Evolutionary conservation across 2,888 invertebrate species (phyloP).

Genomic region (Rhingia campestris): DNA sequence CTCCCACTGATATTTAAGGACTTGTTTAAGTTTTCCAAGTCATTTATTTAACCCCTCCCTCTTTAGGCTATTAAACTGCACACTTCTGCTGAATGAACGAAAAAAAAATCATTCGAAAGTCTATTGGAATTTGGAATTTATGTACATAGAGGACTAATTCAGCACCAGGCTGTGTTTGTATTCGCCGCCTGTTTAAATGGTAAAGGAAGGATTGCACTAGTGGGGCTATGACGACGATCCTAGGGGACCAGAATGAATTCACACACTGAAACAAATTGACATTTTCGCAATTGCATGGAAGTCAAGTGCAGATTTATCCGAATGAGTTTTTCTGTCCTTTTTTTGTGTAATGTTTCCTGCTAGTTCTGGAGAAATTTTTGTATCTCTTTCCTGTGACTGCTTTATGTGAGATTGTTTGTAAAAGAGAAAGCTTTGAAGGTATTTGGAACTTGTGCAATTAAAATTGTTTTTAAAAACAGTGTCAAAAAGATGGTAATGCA

Average conservation of each 20-base stretch:
- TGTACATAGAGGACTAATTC: slow-evolving; percentile 46
- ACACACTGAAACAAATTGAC: slow-evolving; percentile 68
- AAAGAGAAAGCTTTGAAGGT: too few species aligned
- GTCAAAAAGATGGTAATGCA: too few species aligned
- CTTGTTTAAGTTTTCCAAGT: slow-evolving; percentile 68
- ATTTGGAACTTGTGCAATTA: too few species aligned
- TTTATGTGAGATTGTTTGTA: background rate
- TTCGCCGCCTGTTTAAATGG: slow-evolving; percentile 36
- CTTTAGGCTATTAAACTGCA: slow-evolving; percentile 44
- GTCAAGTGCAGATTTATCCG: slow-evolving; percentile 66
- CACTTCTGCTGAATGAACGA: slow-evolving; percentile 29
- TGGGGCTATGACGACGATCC: slow-evolving; percentile 1
- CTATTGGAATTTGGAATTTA: slow-evolving; percentile 66
- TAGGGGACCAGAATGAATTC: slow-evolving; percentile 42
- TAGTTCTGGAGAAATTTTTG: background rate
- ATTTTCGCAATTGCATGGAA: slow-evolving; percentile 67
- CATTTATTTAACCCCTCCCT: slow-evolving; percentile 55
- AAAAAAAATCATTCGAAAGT: slow-evolving; percentile 38
- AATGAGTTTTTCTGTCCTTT: slow-evolving; percentile 35
- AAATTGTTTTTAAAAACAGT: too few species aligned
- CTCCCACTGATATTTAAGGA: slow-evolving; percentile 64
- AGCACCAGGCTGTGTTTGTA: background rate
- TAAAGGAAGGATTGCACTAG: slow-evolving; percentile 37
- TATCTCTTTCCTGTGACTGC: background rate
- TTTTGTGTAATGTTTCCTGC: slow-evolving; percentile 1